Evolutionary conservation across 2,888 invertebrate genomes (phyloP).

Genomic region (Brenthis daphne): DNA sequence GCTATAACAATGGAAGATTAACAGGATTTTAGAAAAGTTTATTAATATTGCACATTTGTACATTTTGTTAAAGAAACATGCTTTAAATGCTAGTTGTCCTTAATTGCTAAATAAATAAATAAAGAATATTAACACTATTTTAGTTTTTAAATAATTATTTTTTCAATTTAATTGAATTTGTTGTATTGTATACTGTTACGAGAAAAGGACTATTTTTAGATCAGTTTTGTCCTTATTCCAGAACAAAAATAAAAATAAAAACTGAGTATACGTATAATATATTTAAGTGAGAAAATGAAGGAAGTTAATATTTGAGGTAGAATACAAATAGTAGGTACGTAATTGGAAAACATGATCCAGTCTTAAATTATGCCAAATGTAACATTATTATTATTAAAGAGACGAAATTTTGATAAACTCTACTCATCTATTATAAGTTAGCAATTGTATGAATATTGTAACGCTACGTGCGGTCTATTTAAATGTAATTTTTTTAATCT

Average conservation of each 20-base stretch:
- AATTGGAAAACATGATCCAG: slow-evolving; percentile 30
- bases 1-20: slow-evolving; percentile 17
- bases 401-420: background rate
- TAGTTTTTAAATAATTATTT: too few species aligned
- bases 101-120: too few species aligned
- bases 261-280: too few species aligned
- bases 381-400: background rate
- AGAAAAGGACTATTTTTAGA: too few species aligned
- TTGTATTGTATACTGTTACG: too few species aligned
- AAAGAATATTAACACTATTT: too few species aligned
- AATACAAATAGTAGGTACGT: slow-evolving; percentile 19
- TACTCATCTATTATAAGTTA: slow-evolving; percentile 6
- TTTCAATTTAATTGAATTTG: too few species aligned
- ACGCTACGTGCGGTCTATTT: slow-evolving; percentile 18
- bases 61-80: background rate
- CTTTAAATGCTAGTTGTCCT: too few species aligned
- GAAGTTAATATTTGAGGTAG: slow-evolving; percentile 35
- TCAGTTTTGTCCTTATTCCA: too few species aligned
- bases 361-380: background rate
- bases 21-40: slow-evolving; percentile 16
- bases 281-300: slow-evolving; percentile 2
- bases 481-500: slow-evolving; percentile 12
- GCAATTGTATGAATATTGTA: slow-evolving; percentile 17
- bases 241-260: too few species aligned
- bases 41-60: slow-evolving; percentile 12